phyloP scores from a whole-genome alignment of 1,140 invertebrate genomes.

The Achroia grisella region DNA sequence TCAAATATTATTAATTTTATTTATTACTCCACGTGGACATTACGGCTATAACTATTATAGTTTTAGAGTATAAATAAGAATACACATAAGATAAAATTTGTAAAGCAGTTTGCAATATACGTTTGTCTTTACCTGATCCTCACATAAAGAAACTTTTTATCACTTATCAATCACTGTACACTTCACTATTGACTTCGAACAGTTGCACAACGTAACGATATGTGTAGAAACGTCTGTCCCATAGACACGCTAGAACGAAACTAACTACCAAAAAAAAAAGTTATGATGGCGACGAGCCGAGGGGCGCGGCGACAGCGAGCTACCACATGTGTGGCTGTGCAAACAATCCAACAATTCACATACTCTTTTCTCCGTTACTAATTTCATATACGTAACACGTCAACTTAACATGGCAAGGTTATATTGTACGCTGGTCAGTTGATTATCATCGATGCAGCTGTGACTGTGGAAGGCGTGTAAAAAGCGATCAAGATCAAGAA shows the following conservation, averaged over 20 bases:
- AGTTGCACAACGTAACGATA: not conserved
- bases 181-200: not conserved
- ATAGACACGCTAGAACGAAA: conserved; percentile 34
- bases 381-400: conserved; percentile 23
- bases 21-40: no score
- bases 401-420: conserved; percentile 31
- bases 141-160: not conserved
- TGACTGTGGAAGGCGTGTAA: conserved; percentile 19
- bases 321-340: conserved; percentile 24
- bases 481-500: conserved; percentile 24
- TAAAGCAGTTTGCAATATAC: no score
- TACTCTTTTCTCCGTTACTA: conserved; percentile 29
- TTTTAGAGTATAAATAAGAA: no score
- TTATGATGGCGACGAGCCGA: conserved; percentile 23
- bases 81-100: no score
- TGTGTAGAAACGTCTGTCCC: conserved; percentile 24
- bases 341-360: conserved; percentile 38
- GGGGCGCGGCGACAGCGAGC: conserved; percentile 31
- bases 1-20: no score
- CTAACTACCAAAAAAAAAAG: conserved; percentile 38
- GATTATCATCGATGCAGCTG: conserved; percentile 43
- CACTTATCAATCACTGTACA: not conserved
- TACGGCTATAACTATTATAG: no score
- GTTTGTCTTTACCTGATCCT: no score
- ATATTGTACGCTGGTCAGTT: conserved; percentile 33